Percentiles rank a stretch among this genome's conserved stretches.
Evolutionary conservation across 2,113 vertebrate species (phyloP).

Genomic region (Puffinus mauretanicus): DNA sequence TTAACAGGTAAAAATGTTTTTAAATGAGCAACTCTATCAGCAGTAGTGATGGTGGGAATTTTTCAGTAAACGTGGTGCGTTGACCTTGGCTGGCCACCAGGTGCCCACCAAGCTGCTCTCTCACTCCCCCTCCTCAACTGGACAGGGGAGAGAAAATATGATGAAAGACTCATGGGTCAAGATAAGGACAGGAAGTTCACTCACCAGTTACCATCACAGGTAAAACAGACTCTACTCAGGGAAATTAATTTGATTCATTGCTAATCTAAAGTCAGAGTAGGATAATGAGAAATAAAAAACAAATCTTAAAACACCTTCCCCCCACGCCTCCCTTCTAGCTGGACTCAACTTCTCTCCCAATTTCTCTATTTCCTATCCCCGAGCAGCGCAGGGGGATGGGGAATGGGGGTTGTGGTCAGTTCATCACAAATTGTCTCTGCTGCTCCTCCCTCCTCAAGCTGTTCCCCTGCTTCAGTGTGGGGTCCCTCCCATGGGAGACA

Average conservation of each 20-base stretch:
- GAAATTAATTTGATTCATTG: not conserved
- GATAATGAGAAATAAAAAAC: not conserved
- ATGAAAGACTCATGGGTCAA: not conserved
- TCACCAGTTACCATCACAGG: not conserved
- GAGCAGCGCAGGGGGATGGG: rapidly evolving
- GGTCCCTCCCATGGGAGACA: rapidly evolving
- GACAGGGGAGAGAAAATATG: not conserved
- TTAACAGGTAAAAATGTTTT: not conserved
- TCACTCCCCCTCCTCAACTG: not conserved
- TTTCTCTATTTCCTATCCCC: not conserved
- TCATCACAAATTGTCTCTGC: not conserved
- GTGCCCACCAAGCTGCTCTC: rapidly evolving
- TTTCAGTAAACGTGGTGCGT: not conserved
- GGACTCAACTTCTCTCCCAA: not conserved
- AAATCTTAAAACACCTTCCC: not conserved
- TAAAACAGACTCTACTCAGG: not conserved
- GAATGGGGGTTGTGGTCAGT: not conserved
- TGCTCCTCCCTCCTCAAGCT: not conserved
- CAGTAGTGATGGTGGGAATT: not conserved
- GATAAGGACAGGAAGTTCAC: not conserved
- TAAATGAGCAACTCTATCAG: not conserved
- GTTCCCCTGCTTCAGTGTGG: not conserved
- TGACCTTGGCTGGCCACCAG: not conserved
- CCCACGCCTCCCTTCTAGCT: not conserved
- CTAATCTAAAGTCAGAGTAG: not conserved